phyloP scores from a whole-genome alignment of 2,797 vertebrate species.

The Rostrhamus sociabilis region DNA sequence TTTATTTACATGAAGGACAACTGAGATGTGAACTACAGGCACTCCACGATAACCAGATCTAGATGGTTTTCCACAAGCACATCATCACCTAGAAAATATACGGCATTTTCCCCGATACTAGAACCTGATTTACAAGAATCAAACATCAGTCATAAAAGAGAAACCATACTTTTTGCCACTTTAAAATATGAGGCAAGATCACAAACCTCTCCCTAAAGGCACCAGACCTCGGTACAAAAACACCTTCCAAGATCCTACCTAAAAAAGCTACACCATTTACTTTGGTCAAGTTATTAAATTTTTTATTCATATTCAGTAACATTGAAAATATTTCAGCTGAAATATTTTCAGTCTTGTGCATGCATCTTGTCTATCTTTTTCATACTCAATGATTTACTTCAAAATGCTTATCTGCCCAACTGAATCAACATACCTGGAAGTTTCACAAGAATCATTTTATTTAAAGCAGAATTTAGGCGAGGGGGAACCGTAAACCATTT shows the following conservation, averaged over 20 bases:
- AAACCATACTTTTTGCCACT: not conserved
- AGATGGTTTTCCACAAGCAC: not conserved
- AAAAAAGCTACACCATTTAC: not conserved
- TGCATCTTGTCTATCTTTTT: not conserved
- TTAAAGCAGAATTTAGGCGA: not conserved
- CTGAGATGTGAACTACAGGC: not conserved
- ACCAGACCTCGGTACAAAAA: not conserved
- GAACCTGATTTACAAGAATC: not conserved
- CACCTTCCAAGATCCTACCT: not conserved
- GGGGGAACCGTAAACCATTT: not conserved
- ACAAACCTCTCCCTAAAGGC: not conserved
- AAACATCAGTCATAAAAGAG: rapidly evolving
- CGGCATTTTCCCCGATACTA: rapidly evolving
- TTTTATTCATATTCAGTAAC: not conserved
- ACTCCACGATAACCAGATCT: not conserved
- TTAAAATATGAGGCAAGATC: not conserved
- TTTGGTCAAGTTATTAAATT: not conserved
- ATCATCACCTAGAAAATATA: not conserved
- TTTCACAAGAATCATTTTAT: rapidly evolving
- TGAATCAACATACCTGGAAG: not conserved
- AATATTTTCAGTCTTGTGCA: not conserved
- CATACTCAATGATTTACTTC: not conserved
- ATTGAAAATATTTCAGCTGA: not conserved
- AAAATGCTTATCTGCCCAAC: not conserved
- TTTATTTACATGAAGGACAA: slow-evolving; percentile 23